Evolutionary conservation across 92 coral and sea anemone genomes (phyloP), one percentile per base, ranked within the genome.

Genomic region (Porites cylindrica): DNA sequence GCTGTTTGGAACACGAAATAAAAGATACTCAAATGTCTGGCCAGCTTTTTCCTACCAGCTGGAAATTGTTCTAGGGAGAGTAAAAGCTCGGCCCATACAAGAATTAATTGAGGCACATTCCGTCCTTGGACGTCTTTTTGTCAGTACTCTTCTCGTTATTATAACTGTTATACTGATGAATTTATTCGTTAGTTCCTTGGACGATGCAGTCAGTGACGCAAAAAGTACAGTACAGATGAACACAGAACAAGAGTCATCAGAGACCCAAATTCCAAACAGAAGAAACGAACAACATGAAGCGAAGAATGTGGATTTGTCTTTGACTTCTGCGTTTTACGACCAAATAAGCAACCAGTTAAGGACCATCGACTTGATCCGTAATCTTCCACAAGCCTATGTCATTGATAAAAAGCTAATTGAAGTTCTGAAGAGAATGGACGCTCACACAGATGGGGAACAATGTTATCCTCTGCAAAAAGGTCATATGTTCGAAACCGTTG

Each of bases 91-190:
- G 10, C 72, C 72, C 51, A 68, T 47, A 38, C 38, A 32, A 47
- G 54, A 71, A 8, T n/a, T 71, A 0, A 21, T 47, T 71, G 53
- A 71, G 47, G 76, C 20, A 16, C 12, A 10, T 19, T n/a, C 54
- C 7, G 50, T 71, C 11, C 8, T 71, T 38, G 76, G 76, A 8
- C 20, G 47, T n/a, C 6, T 47, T 3, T 71, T 71, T 32, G 76
- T 11, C 10, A 21, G 16, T 8, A 12, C 18, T 12, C 74, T 70
- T 23, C 74, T 70, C 17, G n/a, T 70, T 6, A 18, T 4, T 38
- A 70, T 71, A 12, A 71, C 76, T 12, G 47, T 71, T 21, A 17
- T 71, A 6, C 23, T 70, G 51, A 70, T 70, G 75, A 70, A 70
- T 14, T 70, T 70, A 13, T 70, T 70, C 51, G 4, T 70, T 0